phyloP scores from a whole-genome alignment of 2,888 invertebrate genomes.

The Rambutsinella grinnellia region DNA sequence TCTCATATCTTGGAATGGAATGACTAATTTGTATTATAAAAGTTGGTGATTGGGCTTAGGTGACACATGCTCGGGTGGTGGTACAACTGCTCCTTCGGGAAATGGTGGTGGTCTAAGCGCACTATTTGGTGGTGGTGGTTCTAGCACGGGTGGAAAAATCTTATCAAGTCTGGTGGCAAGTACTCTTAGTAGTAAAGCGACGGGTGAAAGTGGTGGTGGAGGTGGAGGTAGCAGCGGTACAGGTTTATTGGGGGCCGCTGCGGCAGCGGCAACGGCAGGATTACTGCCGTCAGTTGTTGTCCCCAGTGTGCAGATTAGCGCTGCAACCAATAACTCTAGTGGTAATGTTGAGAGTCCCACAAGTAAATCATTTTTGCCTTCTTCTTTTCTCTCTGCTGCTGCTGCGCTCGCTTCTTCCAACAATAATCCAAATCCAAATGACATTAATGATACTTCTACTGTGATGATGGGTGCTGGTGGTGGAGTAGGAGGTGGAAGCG shows the following conservation, averaged over 20 bases:
- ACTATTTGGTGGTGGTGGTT: conserved; percentile 31
- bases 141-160: conserved; percentile 25
- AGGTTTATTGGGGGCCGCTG: conserved; percentile 38
- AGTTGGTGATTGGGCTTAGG: conserved; percentile 3
- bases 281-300: conserved; percentile 40
- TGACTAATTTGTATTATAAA: too few relatives aligned
- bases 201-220: conserved; percentile 7
- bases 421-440: conserved; percentile 21
- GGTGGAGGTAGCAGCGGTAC: conserved; percentile 29
- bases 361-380: conserved; percentile 47
- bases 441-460: conserved; percentile 20
- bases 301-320: conserved; percentile 47
- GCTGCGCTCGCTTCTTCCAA: conserved; percentile 51
- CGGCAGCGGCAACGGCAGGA: conserved; percentile 41
- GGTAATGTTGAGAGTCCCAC: conserved; percentile 3
- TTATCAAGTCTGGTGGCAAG: conserved; percentile 43
- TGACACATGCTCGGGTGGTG: conserved; percentile 25
- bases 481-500: conserved; percentile 34
- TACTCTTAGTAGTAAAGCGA: conserved; percentile 41
- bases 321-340: conserved; percentile 17
- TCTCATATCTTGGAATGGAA: too few relatives aligned
- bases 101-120: conserved; percentile 41
- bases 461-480: conserved; percentile 39
- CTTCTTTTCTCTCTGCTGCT: conserved; percentile 52
- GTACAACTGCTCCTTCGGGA: conserved; percentile 29